phyloP scores from a whole-genome alignment of 2,888 invertebrate genomes.

The Molorchus minor region DNA sequence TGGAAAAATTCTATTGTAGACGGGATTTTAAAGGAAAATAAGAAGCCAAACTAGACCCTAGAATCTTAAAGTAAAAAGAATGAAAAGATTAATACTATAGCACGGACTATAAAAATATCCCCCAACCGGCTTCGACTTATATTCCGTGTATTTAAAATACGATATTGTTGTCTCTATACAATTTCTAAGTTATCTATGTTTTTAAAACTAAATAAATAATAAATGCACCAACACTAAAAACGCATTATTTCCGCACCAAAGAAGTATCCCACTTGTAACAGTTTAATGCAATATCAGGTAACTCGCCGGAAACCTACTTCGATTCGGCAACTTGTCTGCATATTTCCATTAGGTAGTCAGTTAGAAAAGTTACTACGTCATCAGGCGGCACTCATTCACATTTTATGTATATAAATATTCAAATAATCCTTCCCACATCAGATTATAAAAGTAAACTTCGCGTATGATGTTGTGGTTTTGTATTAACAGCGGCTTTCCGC shows the following conservation, averaged over 20 bases:
- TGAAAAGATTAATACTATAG: too few relatives aligned
- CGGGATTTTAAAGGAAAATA: too few relatives aligned
- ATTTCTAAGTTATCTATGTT: too few relatives aligned
- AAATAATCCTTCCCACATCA: slow-evolving; percentile 61
- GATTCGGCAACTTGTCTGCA: slow-evolving; percentile 42
- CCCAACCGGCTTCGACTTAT: too few relatives aligned
- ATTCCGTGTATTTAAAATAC: too few relatives aligned
- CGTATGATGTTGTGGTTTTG: slow-evolving; percentile 63
- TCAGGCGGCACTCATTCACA: slow-evolving; percentile 55
- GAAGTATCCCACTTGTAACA: slow-evolving; percentile 11
- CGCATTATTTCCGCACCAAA: not conserved
- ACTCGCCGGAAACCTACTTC: slow-evolving; percentile 27
- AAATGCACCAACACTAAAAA: too few relatives aligned
- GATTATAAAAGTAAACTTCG: slow-evolving; percentile 62
- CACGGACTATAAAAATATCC: too few relatives aligned
- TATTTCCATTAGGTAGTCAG: slow-evolving; percentile 57
- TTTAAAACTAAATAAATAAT: too few relatives aligned
- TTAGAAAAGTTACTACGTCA: slow-evolving; percentile 60
- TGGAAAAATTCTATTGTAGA: too few relatives aligned
- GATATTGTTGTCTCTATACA: too few relatives aligned
- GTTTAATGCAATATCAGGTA: slow-evolving; percentile 15
- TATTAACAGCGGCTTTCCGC: slow-evolving; percentile 56
- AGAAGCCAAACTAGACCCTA: too few relatives aligned
- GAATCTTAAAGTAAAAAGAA: too few relatives aligned
- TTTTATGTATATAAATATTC: slow-evolving; percentile 63